A percentile compares a stretch with the other conserved stretches of the same genome.
phyloP scores from a whole-genome alignment of 1,140 invertebrate genomes.

The Aphidius ervi region DNA sequence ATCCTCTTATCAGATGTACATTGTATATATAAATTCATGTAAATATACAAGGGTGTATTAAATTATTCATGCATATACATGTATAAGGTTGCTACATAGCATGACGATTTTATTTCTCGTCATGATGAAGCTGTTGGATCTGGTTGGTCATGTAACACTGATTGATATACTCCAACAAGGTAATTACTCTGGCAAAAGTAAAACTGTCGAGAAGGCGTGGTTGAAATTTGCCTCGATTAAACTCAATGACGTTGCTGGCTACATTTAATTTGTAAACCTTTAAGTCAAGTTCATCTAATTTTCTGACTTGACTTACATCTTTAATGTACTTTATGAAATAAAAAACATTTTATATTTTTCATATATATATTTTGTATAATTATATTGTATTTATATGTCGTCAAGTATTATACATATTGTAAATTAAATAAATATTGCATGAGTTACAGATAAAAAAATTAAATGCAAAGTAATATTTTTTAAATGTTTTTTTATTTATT shows the following conservation, averaged over 20 bases:
- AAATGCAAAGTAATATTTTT: too few species aligned
- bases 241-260: slow-evolving; percentile 16
- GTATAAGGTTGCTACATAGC: background rate
- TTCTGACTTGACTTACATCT: too few species aligned
- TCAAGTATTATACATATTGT: too few species aligned
- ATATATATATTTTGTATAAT: too few species aligned
- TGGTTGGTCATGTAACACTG: slow-evolving; percentile 22
- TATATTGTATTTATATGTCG: too few species aligned
- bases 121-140: background rate
- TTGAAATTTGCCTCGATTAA: slow-evolving; percentile 23
- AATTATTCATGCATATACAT: slow-evolving; percentile 9
- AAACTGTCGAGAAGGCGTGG: slow-evolving; percentile 9
- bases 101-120: background rate
- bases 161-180: slow-evolving; percentile 22
- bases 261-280: too few species aligned
- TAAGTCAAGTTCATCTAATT: slow-evolving; percentile 9
- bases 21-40: slow-evolving; percentile 6
- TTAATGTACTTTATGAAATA: too few species aligned
- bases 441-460: too few species aligned
- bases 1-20: background rate
- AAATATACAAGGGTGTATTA: slow-evolving; percentile 10
- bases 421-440: too few species aligned
- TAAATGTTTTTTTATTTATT: too few species aligned
- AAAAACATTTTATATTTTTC: too few species aligned
- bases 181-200: slow-evolving; percentile 20